A percentile compares a stretch with the other conserved stretches of the same genome.
These are phyloP conservation scores for Nycticebus coucang DNA, from an alignment of 2,113 vertebrate species.

Conservation along the genomic window DNA sequence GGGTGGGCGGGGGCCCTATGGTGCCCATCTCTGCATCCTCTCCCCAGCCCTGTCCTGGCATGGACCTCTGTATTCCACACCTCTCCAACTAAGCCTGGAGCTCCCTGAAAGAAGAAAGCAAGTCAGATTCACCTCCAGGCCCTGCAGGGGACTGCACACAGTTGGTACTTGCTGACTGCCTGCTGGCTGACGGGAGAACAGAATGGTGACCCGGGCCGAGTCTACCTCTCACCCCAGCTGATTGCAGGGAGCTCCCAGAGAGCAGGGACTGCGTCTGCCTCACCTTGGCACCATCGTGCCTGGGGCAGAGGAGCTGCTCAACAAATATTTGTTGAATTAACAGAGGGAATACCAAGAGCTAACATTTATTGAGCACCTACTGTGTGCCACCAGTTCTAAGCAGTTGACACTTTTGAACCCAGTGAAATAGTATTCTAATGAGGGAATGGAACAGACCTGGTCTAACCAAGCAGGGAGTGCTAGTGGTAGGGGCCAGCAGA, in stretches of 20 bases:
- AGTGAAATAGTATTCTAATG: neutral
- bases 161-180: neutral
- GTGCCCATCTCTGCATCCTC: neutral
- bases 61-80: accelerated
- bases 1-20: neutral
- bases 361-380: neutral
- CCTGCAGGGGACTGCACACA: neutral
- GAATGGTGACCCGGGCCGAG: neutral
- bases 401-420: neutral
- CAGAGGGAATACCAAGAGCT: neutral
- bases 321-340: neutral
- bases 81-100: neutral
- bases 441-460: neutral
- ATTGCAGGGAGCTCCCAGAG: neutral
- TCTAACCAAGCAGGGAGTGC: neutral
- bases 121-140: neutral
- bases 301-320: neutral
- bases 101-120: neutral
- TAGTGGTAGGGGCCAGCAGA: neutral
- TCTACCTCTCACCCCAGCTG: neutral
- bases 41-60: neutral
- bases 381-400: neutral
- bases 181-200: neutral
- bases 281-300: accelerated
- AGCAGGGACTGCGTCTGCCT: neutral